These are phyloP conservation scores for Diadema setosum DNA, from an alignment of 35 echinoderm and acorn worm genomes.

Conservation along the genomic window DNA sequence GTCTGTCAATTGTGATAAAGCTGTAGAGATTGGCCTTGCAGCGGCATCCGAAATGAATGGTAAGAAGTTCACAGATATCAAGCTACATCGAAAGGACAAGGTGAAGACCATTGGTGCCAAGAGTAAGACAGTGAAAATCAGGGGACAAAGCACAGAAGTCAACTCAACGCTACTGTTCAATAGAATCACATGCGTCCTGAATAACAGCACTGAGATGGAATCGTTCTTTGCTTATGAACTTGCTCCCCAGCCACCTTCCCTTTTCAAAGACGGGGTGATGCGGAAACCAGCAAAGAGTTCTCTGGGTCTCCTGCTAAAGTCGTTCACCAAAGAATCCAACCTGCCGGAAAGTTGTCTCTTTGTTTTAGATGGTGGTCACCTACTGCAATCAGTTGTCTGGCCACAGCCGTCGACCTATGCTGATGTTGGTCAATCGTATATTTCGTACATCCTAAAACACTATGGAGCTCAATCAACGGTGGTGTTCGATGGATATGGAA, in stretches of 20 bases:
- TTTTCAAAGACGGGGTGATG: conserved; percentile 21
- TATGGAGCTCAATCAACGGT: too few species aligned
- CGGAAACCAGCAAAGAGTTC: too few species aligned
- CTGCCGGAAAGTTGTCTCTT: conserved; percentile 34
- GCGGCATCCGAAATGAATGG: too few species aligned
- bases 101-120: too few species aligned
- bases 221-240: conserved; percentile 51
- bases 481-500: too few species aligned
- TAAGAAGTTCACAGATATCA: conserved; percentile 24
- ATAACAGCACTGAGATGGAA: conserved; percentile 41
- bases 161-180: conserved; percentile 40
- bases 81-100: too few species aligned
- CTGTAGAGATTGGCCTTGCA: too few species aligned
- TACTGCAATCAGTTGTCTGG: conserved; percentile 56
- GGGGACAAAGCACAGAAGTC: conserved; percentile 20
- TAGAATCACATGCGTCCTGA: conserved; percentile 25
- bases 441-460: conserved; percentile 22
- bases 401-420: conserved; percentile 45
- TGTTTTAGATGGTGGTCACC: conserved; percentile 57
- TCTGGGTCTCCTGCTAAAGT: too few species aligned
- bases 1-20: too few species aligned
- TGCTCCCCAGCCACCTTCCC: neutral
- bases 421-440: conserved; percentile 18
- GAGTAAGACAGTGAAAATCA: conserved; percentile 45
- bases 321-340: conserved; percentile 25